Evolutionary conservation across 2,797 vertebrate species (phyloP).

Genomic region (Staurois parvus): DNA sequence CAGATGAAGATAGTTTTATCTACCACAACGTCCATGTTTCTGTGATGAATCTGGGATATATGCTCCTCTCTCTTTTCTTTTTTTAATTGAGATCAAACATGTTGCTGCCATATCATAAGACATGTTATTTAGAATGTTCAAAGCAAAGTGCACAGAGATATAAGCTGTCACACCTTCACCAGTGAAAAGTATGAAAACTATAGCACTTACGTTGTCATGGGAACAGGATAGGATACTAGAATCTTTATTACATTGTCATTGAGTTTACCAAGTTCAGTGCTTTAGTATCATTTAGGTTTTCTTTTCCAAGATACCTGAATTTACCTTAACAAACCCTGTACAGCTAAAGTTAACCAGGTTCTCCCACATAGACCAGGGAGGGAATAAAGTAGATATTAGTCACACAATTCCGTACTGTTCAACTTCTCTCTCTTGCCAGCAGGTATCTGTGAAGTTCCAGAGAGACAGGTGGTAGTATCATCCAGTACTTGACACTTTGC

Average conservation of each 20-base stretch:
- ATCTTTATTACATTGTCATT: slow-evolving; percentile 7
- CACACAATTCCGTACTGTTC: too few relatives aligned
- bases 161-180: slow-evolving; percentile 47
- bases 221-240: slow-evolving; percentile 2
- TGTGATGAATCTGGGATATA: slow-evolving; percentile 1
- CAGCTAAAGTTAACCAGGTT: too few relatives aligned
- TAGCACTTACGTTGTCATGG: slow-evolving; percentile 42
- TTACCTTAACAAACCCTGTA: too few relatives aligned
- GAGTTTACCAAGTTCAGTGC: slow-evolving; percentile 1
- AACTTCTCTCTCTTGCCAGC: too few relatives aligned
- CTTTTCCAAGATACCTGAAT: too few relatives aligned
- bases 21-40: not conserved
- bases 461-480: too few relatives aligned
- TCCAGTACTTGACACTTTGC: too few relatives aligned
- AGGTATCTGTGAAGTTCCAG: too few relatives aligned
- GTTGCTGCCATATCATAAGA: not conserved
- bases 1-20: not conserved
- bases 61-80: not conserved
- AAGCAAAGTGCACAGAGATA: slow-evolving; percentile 14
- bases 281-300: not conserved
- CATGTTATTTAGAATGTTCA: slow-evolving; percentile 44
- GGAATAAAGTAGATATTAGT: too few relatives aligned
- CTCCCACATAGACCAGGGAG: too few relatives aligned
- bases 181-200: slow-evolving; percentile 19
- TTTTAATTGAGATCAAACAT: slow-evolving; percentile 20